Conservation (phyloP, 2,797 vertebrate species). For the Epinephelus coioides region DNA sequence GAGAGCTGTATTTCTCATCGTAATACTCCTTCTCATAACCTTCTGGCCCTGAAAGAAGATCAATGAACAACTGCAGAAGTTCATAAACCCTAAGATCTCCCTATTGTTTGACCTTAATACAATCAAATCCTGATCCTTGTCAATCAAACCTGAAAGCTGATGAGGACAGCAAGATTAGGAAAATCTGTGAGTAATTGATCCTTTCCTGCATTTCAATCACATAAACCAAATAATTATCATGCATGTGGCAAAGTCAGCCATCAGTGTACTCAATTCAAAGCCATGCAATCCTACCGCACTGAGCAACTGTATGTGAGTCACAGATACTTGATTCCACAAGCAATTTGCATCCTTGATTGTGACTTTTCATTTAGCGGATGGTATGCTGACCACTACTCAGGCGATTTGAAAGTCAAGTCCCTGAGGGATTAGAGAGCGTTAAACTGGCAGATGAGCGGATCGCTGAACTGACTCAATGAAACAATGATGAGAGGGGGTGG, state of each 20-base stretch:
- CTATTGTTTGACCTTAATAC: slow-evolving; percentile 44
- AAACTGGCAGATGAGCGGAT: slow-evolving; percentile 63
- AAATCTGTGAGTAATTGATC: slow-evolving; percentile 31
- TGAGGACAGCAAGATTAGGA: slow-evolving; percentile 43
- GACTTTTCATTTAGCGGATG: slow-evolving; percentile 61
- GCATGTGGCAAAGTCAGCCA: background rate
- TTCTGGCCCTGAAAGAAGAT: slow-evolving; percentile 26
- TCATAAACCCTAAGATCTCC: background rate
- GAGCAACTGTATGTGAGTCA: slow-evolving; percentile 11
- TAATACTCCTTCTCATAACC: slow-evolving; percentile 9
- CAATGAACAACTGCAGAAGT: slow-evolving; percentile 8
- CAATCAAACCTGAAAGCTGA: slow-evolving; percentile 34
- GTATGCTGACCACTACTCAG: slow-evolving; percentile 49
- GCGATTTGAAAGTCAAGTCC: slow-evolving; percentile 71
- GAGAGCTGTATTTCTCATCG: slow-evolving; percentile 33
- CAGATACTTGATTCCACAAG: slow-evolving; percentile 31
- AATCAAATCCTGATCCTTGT: slow-evolving; percentile 33
- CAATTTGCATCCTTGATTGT: slow-evolving; percentile 50
- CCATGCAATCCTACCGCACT: background rate
- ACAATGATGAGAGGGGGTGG: slow-evolving; percentile 26
- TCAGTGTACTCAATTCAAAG: background rate
- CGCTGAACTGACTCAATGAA: slow-evolving; percentile 48
- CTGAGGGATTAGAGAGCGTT: slow-evolving; percentile 69
- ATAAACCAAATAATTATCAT: background rate
- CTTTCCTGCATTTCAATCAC: slow-evolving; percentile 40